Conservation (phyloP, 1,140 invertebrate species). For the Papilio xuthus region DNA sequence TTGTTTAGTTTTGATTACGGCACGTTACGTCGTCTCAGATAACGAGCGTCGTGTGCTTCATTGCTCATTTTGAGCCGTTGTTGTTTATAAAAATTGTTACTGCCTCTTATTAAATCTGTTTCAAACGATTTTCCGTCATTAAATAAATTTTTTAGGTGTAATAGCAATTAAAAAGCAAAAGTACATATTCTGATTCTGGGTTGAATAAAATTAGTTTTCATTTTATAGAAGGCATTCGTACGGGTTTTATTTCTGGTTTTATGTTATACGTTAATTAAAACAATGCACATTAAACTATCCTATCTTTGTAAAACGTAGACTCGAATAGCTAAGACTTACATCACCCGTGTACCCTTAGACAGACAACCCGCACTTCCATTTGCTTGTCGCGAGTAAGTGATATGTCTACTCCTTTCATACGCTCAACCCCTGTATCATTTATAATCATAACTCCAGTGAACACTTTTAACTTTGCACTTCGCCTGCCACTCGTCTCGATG, state of each 20-base stretch:
- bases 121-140: background rate
- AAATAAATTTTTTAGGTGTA: background rate
- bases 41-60: conserved; percentile 12
- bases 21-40: conserved; percentile 32
- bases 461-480: conserved; percentile 60
- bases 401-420: conserved; percentile 29
- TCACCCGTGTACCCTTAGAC: background rate
- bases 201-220: background rate
- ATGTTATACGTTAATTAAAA: background rate
- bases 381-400: conserved; percentile 43
- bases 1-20: conserved; percentile 33
- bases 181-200: background rate
- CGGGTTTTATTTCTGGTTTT: background rate
- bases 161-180: background rate
- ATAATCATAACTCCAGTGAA: conserved; percentile 59
- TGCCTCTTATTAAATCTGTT: background rate
- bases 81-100: background rate
- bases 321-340: background rate
- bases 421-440: conserved; percentile 57
- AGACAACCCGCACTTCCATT: conserved; percentile 42
- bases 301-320: background rate
- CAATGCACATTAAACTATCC: background rate
- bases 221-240: background rate
- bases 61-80: background rate
- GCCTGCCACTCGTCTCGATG: conserved; percentile 49